A percentile compares a stretch with the other conserved stretches of the same genome.
These are phyloP conservation scores for Ctenoplectra terminalis DNA, from an alignment of 1,140 invertebrate species.

Conservation along the genomic window DNA sequence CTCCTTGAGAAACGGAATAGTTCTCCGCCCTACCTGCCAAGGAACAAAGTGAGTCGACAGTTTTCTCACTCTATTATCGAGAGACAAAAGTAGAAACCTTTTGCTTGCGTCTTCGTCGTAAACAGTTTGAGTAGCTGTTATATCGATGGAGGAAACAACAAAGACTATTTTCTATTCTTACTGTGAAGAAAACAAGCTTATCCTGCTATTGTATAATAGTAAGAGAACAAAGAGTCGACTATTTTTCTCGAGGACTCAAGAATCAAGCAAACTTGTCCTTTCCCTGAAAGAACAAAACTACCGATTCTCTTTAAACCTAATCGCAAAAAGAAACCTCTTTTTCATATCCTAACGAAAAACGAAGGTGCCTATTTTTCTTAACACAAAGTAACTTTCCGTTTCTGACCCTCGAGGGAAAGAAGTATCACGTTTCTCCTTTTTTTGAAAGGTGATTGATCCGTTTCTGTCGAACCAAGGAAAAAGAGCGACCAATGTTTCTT, in stretches of 20 bases:
- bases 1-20: neutral
- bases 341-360: neutral
- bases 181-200: neutral
- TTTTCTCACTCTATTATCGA: neutral
- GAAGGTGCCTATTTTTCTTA: neutral
- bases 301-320: neutral
- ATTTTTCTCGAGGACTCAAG: neutral
- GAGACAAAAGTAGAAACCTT: too few relatives aligned
- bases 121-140: neutral
- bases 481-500: neutral
- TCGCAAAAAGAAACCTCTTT: neutral
- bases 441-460: neutral
- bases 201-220: too few relatives aligned
- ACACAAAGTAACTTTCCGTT: conserved; percentile 10
- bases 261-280: neutral
- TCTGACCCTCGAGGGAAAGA: neutral
- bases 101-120: neutral
- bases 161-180: neutral
- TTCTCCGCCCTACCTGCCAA: neutral
- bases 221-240: neutral
- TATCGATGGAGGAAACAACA: neutral
- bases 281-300: neutral
- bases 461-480: neutral
- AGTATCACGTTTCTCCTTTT: conserved; percentile 1
- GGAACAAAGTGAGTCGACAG: neutral